Evolutionary conservation across 2,113 vertebrate genomes (phyloP).

Genomic region (Siniperca chuatsi): DNA sequence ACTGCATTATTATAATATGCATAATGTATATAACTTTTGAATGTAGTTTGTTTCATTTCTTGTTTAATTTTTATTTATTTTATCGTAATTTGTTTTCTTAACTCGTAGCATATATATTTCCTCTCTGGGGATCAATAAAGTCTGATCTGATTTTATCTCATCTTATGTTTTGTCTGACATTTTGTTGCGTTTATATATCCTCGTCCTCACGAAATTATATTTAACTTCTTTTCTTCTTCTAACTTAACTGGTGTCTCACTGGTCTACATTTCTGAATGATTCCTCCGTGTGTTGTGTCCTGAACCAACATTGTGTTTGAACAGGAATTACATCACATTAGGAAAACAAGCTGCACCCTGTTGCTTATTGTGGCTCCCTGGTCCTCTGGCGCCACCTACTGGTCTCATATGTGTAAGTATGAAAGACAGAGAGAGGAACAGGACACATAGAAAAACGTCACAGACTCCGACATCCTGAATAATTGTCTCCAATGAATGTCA

Average conservation of each 20-base stretch:
- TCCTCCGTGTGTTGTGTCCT: neutral
- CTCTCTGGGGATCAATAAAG: neutral
- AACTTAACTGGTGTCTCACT: neutral
- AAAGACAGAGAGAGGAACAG: neutral
- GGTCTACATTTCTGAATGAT: neutral
- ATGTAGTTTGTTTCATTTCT: neutral
- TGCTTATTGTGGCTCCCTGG: neutral
- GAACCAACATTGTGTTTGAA: neutral
- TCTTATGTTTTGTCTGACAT: neutral
- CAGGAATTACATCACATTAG: conserved; percentile 3
- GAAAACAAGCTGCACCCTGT: neutral
- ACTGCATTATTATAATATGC: neutral
- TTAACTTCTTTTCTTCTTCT: too few species aligned
- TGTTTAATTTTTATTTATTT: neutral
- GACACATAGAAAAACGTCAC: neutral
- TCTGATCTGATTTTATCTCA: neutral
- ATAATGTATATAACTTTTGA: neutral
- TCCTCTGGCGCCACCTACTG: conserved; percentile 70
- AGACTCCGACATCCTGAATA: neutral
- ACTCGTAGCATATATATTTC: neutral
- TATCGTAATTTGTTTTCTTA: neutral
- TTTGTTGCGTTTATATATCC: neutral
- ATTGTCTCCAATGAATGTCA: neutral
- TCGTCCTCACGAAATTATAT: neutral
- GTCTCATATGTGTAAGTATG: neutral